phyloP scores from a whole-genome alignment of 2,888 invertebrate genomes.

The Orthosia gracilis region DNA sequence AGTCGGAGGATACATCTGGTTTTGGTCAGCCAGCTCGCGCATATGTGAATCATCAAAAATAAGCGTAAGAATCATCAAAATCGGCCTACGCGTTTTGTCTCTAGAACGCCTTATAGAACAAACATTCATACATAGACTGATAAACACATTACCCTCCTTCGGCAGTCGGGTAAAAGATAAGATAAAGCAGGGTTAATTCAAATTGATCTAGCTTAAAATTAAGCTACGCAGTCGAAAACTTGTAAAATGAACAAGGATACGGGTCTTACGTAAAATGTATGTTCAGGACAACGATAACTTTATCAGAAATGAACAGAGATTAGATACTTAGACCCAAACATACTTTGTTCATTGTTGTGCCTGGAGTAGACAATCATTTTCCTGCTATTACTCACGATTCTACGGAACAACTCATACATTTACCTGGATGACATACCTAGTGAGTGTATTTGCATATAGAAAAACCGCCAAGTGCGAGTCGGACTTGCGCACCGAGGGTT shows the following conservation, averaged over 20 bases:
- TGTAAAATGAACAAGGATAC: not conserved
- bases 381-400: constrained; percentile 40
- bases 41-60: too few relatives aligned
- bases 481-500: too few relatives aligned
- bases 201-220: too few relatives aligned
- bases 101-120: too few relatives aligned
- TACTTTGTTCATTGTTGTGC: constrained; percentile 28
- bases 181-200: too few relatives aligned
- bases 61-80: too few relatives aligned
- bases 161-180: too few relatives aligned
- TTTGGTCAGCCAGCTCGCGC: too few relatives aligned
- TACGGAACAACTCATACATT: constrained; percentile 15
- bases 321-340: not conserved
- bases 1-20: too few relatives aligned
- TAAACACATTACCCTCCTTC: too few relatives aligned
- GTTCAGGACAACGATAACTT: constrained; percentile 10
- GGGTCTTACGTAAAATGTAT: not conserved
- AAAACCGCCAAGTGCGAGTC: not conserved
- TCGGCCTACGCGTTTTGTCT: too few relatives aligned
- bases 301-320: constrained; percentile 1
- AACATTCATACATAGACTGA: too few relatives aligned
- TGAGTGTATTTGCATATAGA: constrained; percentile 8
- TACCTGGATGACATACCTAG: constrained; percentile 12
- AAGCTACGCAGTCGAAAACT: not conserved
- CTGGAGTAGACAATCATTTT: constrained; percentile 5